Percentiles rank a stretch among this genome's conserved stretches.
These are phyloP conservation scores for Chrysolina americana DNA, from an alignment of 2,888 invertebrate genomes.

Conservation along the genomic window DNA sequence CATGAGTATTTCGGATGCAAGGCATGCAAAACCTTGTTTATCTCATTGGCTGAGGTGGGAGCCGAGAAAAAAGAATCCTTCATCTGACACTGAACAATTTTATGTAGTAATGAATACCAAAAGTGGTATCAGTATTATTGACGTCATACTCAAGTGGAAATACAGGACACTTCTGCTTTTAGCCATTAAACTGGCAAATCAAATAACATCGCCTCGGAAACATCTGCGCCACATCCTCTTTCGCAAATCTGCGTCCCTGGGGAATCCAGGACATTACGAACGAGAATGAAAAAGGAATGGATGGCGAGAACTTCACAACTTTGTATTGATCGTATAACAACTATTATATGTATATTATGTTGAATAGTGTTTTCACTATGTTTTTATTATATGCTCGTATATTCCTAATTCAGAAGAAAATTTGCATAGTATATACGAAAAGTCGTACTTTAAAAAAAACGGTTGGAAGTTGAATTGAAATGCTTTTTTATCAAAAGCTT, in stretches of 20 bases:
- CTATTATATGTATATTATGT: neutral
- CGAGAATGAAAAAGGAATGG: constrained; percentile 8
- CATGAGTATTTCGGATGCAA: too few species aligned
- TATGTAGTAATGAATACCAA: neutral
- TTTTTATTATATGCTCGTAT: too few species aligned
- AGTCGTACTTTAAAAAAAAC: too few species aligned
- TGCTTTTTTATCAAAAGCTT: too few species aligned
- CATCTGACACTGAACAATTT: neutral
- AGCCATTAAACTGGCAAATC: constrained; percentile 65
- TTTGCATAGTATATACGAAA: too few species aligned
- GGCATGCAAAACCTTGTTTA: too few species aligned
- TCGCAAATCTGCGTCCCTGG: constrained; percentile 57
- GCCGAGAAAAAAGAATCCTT: too few species aligned
- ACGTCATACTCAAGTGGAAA: neutral
- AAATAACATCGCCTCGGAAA: constrained; percentile 63
- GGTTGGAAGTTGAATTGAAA: too few species aligned
- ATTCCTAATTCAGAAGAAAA: too few species aligned
- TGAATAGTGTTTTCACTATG: too few species aligned
- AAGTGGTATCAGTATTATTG: neutral
- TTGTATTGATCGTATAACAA: neutral
- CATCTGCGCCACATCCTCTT: constrained; percentile 62
- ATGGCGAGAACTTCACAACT: neutral
- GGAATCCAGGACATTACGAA: constrained; percentile 43
- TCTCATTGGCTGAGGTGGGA: too few species aligned
- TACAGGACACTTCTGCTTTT: constrained; percentile 60